A percentile compares a stretch with the other conserved stretches of the same genome.
Evolutionary conservation across 2,113 vertebrate species (phyloP).

Genomic region (Arenaria interpres): DNA sequence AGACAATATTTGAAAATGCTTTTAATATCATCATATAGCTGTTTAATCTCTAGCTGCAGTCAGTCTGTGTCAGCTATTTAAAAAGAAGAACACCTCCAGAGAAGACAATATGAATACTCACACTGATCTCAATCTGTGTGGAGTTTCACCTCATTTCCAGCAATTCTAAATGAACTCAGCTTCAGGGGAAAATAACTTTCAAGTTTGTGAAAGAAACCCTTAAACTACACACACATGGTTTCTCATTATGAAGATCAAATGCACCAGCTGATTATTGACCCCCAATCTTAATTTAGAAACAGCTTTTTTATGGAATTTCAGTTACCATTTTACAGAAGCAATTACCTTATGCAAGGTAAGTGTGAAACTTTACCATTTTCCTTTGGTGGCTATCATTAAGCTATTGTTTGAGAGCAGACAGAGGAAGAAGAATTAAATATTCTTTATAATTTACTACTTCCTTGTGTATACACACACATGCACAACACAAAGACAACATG

Average conservation of each 20-base stretch:
- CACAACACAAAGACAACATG: not conserved
- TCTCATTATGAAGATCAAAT: not conserved
- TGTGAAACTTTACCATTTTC: not conserved
- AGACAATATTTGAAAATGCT: not conserved
- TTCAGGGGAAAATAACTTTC: not conserved
- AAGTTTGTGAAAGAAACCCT: not conserved
- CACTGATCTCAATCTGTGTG: not conserved
- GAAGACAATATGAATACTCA: not conserved
- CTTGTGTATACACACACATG: not conserved
- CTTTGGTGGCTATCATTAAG: not conserved
- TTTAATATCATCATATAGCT: not conserved
- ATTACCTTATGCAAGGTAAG: not conserved
- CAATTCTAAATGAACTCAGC: not conserved
- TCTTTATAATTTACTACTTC: not conserved
- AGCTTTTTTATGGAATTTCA: not conserved
- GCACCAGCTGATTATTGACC: not conserved
- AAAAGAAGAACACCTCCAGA: not conserved
- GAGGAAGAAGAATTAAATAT: not conserved
- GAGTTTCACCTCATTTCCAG: not conserved
- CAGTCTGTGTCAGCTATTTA: not conserved
- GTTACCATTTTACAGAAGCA: not conserved
- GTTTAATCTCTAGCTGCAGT: not conserved
- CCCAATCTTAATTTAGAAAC: not conserved
- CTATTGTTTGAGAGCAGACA: not conserved
- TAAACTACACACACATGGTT: not conserved